phyloP scores from a whole-genome alignment of 2,888 invertebrate genomes.

The Rhagophthalmus giganteus region DNA sequence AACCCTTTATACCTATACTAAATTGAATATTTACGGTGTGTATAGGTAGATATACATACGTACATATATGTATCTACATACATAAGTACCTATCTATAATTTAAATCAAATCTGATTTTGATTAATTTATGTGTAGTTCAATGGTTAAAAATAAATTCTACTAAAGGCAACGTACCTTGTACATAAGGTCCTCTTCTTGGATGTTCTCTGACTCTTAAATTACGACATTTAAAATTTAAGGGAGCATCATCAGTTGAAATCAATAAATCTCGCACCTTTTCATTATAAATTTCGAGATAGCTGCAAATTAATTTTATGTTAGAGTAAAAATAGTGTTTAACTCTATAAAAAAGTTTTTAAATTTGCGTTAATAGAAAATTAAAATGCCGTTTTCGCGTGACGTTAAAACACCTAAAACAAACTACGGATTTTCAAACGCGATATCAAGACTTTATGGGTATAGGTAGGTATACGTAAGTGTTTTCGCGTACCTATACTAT shows the following conservation, averaged over 20 bases:
- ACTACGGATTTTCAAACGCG: constrained; percentile 6
- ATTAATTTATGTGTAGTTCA: too few species aligned
- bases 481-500: constrained; percentile 11
- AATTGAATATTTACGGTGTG: too few species aligned
- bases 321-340: neutral
- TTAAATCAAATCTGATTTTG: neutral
- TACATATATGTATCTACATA: neutral
- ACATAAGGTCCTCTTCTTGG: constrained; percentile 78
- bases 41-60: too few species aligned
- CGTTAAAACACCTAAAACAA: neutral
- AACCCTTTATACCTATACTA: too few species aligned
- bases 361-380: neutral
- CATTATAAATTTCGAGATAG: constrained; percentile 67
- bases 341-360: too few species aligned
- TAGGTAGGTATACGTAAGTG: constrained; percentile 2
- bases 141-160: too few species aligned
- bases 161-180: constrained; percentile 73
- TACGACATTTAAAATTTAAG: constrained; percentile 45
- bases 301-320: constrained; percentile 46
- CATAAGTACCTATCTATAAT: neutral
- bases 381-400: constrained; percentile 8
- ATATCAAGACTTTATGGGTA: neutral
- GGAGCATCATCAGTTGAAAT: constrained; percentile 32
- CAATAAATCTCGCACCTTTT: constrained; percentile 74
- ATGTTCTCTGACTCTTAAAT: constrained; percentile 75